phyloP scores from a whole-genome alignment of 2,888 invertebrate genomes.

The Acanthosepion pharaonis region DNA sequence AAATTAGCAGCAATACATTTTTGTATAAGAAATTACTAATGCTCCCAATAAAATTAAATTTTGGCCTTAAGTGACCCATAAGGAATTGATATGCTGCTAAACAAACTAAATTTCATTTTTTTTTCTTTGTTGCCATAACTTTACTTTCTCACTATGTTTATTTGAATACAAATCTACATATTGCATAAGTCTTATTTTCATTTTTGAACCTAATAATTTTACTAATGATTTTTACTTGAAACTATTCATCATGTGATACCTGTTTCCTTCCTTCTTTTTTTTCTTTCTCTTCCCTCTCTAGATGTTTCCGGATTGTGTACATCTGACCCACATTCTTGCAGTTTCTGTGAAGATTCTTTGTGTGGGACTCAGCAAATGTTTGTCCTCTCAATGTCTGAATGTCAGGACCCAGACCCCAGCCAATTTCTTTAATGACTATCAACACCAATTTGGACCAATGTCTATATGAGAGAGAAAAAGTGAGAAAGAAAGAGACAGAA shows the following conservation, averaged over 20 bases:
- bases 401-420: not conserved
- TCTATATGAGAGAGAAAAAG: not conserved
- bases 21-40: too few relatives aligned
- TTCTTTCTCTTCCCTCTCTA: not conserved
- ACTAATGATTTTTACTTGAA: not conserved
- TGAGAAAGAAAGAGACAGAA: not conserved
- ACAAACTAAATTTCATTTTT: too few relatives aligned
- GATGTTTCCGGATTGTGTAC: conserved; percentile 34
- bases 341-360: conserved; percentile 35
- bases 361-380: conserved; percentile 24
- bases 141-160: too few relatives aligned
- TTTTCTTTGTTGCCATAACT: too few relatives aligned
- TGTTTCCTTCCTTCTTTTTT: not conserved
- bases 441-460: not conserved
- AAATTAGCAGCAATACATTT: too few relatives aligned
- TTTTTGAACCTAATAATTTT: too few relatives aligned
- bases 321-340: not conserved
- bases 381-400: not conserved
- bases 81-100: too few relatives aligned
- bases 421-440: not conserved
- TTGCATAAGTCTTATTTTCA: too few relatives aligned
- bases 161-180: too few relatives aligned
- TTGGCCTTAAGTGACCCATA: too few relatives aligned
- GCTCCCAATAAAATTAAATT: too few relatives aligned
- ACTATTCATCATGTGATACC: not conserved